A percentile compares a stretch with the other conserved stretches of the same genome.
Conservation (phyloP, 2,888 invertebrate genomes). For the Nomada fucata region DNA sequence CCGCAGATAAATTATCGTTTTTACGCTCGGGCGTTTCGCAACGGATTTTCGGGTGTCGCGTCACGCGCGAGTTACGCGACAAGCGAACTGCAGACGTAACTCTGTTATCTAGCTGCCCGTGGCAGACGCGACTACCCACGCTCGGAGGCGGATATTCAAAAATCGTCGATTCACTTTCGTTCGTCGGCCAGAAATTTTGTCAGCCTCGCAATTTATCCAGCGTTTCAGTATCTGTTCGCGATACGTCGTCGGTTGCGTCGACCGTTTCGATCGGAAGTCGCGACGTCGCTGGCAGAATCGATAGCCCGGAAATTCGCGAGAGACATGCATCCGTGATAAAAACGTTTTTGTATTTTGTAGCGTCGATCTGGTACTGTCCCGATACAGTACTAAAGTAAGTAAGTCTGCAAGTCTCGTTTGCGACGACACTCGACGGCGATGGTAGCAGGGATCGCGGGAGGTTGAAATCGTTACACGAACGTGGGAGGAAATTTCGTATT, state of each 20-base stretch:
- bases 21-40: no score
- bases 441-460: background rate
- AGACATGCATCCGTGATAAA: background rate
- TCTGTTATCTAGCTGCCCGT: background rate
- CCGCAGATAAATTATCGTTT: no score
- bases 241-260: conserved; percentile 16
- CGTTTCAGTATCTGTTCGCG: conserved; percentile 23
- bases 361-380: background rate
- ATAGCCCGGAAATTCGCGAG: conserved; percentile 1
- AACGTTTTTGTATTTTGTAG: background rate
- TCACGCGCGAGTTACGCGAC: background rate
- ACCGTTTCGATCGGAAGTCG: conserved; percentile 44
- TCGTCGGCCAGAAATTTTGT: conserved; percentile 10
- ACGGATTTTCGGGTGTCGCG: no score
- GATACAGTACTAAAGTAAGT: no score
- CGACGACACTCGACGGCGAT: background rate
- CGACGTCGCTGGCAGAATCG: conserved; percentile 49
- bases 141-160: background rate
- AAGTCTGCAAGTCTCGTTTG: background rate
- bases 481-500: conserved; percentile 64
- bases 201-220: conserved; percentile 29
- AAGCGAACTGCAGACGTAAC: background rate
- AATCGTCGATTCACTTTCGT: conserved; percentile 47
- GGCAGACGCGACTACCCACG: background rate
- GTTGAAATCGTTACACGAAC: conserved; percentile 20